Base-by-base conservation (phyloP, 2,888 invertebrate genomes). In the Zygaena filipendulae region DNA sequence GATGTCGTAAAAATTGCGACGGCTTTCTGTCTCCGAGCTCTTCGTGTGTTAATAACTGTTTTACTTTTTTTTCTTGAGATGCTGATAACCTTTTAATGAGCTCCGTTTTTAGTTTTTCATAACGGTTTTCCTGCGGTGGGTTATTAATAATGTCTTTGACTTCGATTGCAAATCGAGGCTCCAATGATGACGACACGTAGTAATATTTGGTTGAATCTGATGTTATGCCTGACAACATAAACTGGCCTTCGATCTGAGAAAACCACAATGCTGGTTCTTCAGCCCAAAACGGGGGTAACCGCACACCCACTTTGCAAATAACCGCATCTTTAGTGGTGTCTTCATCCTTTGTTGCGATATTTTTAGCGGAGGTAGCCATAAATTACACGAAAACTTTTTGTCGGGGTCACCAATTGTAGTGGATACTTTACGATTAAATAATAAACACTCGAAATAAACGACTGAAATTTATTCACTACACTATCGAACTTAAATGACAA, bases 1-100 rank as follows among this genome's bases (percentile, higher is more conserved):
- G 26, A 23, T 41, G 40, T 6, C 40, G 32, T 3, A 35, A 25
- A 16, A 40, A 42, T 13, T 39, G 37, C 4, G 40, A 41, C 1
- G 40, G 39, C 6, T 37, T 39, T 5, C 42, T 20, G 11, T 44
- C 40, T 1, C 36, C 42, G 1, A 39, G 21, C 22, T 39, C 35
- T 14, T 39, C 37, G 3, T 38, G 38, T 12, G 21, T 21, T 5
- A 37, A 11, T 3, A 40, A 25, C 18, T 42, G 38, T 14, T 36
- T 36, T 1, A 40, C 23, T 6, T 37, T 25, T 19, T 37, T 35
- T 24, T 40, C 34, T 4, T 30, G 24, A 4, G 42, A 43, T 4
- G 30, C 32, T 0, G 35, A 32, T 2, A 46, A 26, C 1, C 40
- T 24, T 23, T 40, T 40, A 2, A 40, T 38, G 3, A 45, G 29